Conservation (phyloP, 2,113 vertebrate genomes). For the Dryoscopus gambensis region DNA sequence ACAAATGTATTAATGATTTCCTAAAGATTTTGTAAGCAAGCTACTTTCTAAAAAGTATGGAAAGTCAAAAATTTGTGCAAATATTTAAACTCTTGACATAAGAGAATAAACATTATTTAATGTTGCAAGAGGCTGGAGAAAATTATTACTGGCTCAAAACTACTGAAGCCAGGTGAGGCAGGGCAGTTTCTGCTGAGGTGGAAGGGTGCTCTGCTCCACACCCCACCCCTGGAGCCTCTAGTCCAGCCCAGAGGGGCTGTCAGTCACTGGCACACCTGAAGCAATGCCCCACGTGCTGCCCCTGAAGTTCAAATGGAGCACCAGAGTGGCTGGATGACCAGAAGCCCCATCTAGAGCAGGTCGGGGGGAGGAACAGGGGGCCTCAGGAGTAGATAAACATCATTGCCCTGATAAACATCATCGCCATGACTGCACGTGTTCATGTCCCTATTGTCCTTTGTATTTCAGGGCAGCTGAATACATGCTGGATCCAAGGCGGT, state of each 20-base stretch:
- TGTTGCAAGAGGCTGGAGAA: accelerated
- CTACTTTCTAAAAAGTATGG: neutral
- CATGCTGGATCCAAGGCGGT: neutral
- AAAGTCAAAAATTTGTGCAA: neutral
- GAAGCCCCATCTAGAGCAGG: neutral
- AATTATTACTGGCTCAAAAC: neutral
- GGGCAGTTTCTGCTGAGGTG: neutral
- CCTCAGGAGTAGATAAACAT: neutral
- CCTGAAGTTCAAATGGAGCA: neutral
- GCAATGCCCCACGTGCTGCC: neutral
- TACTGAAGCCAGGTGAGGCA: neutral
- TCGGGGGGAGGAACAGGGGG: neutral
- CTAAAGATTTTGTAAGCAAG: neutral
- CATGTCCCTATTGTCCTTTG: too few species aligned
- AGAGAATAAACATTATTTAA: neutral
- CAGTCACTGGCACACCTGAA: neutral
- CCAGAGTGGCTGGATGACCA: neutral
- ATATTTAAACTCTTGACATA: neutral
- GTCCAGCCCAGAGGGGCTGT: too few species aligned
- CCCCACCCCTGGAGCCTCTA: neutral
- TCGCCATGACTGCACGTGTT: accelerated
- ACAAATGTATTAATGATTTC: neutral
- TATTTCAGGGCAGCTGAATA: neutral
- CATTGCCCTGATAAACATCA: neutral
- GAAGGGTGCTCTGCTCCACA: neutral